phyloP scores from a whole-genome alignment of 1,140 invertebrate genomes.

The Drosophila persimilis region DNA sequence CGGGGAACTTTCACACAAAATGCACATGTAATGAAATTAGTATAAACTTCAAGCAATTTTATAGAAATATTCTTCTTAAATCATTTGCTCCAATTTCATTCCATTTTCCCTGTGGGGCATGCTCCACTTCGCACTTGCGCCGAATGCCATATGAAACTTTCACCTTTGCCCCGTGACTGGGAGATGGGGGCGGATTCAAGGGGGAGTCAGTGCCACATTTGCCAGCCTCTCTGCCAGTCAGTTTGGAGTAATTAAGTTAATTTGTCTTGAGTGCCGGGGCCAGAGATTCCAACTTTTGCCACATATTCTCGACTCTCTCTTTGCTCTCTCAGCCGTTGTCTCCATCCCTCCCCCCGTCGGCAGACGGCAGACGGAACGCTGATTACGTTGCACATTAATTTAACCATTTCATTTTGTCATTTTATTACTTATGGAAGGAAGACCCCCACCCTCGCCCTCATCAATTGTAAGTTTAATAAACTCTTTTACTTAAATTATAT shows the following conservation, averaged over 20 bases:
- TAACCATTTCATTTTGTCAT: constrained; percentile 45
- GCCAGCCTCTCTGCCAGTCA: constrained; percentile 28
- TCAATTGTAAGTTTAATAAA: constrained; percentile 74
- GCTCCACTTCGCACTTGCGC: not conserved
- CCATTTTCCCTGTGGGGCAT: constrained; percentile 18
- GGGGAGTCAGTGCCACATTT: constrained; percentile 3
- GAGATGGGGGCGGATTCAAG: not conserved
- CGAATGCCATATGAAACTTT: constrained; percentile 36
- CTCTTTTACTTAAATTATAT: constrained; percentile 74
- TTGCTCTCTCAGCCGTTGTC: no score
- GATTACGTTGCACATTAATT: constrained; percentile 50
- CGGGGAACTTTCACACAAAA: constrained; percentile 16
- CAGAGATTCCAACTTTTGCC: constrained; percentile 46
- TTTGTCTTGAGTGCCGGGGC: constrained; percentile 43
- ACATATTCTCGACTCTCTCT: constrained; percentile 23
- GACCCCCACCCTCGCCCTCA: constrained; percentile 4
- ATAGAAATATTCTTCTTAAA: constrained; percentile 40
- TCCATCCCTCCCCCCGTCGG: no score
- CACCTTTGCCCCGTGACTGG: constrained; percentile 21
- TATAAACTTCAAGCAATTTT: constrained; percentile 15
- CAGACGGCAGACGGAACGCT: constrained; percentile 28
- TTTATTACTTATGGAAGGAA: constrained; percentile 31
- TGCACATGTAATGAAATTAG: constrained; percentile 29
- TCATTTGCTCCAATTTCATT: constrained; percentile 42
- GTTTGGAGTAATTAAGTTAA: constrained; percentile 51